These are phyloP conservation scores for Drosophila equinoxialis DNA, from an alignment of 1,140 invertebrate species.

Conservation along the genomic window DNA sequence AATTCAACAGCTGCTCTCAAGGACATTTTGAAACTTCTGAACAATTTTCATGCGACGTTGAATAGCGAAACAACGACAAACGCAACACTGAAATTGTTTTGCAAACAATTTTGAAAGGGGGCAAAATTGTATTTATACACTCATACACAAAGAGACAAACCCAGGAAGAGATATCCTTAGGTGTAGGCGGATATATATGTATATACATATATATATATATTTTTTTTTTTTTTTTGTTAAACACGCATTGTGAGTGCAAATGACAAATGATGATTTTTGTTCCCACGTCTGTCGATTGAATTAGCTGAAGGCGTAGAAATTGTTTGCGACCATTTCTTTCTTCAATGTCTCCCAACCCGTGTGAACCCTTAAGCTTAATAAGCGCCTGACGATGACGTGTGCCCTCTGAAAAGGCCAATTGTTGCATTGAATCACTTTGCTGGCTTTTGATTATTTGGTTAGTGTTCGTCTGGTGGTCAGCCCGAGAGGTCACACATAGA, in stretches of 20 bases:
- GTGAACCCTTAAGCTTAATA: not conserved
- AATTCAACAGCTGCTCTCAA: constrained; percentile 57
- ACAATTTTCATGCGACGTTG: constrained; percentile 35
- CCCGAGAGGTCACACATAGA: constrained; percentile 48
- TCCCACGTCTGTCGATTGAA: constrained; percentile 33
- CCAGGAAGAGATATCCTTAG: not conserved
- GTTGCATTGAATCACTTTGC: constrained; percentile 54
- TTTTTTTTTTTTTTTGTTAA: constrained; percentile 17
- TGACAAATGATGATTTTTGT: constrained; percentile 50
- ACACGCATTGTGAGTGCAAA: not conserved
- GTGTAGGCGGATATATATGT: not conserved
- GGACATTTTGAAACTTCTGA: constrained; percentile 50
- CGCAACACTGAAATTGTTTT: constrained; percentile 14
- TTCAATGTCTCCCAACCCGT: not conserved
- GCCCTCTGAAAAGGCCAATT: constrained; percentile 43
- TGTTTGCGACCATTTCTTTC: not conserved
- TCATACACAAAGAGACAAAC: not conserved
- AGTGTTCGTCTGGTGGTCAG: constrained; percentile 50
- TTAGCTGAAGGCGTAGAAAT: constrained; percentile 16
- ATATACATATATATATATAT: too few relatives aligned
- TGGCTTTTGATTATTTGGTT: constrained; percentile 34
- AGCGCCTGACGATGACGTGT: constrained; percentile 45
- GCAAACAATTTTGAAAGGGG: constrained; percentile 17
- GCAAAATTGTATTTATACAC: constrained; percentile 12
- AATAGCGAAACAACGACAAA: constrained; percentile 13